Base-by-base conservation (phyloP, 2,797 vertebrate species). In the Pogoniulus pusillus region DNA sequence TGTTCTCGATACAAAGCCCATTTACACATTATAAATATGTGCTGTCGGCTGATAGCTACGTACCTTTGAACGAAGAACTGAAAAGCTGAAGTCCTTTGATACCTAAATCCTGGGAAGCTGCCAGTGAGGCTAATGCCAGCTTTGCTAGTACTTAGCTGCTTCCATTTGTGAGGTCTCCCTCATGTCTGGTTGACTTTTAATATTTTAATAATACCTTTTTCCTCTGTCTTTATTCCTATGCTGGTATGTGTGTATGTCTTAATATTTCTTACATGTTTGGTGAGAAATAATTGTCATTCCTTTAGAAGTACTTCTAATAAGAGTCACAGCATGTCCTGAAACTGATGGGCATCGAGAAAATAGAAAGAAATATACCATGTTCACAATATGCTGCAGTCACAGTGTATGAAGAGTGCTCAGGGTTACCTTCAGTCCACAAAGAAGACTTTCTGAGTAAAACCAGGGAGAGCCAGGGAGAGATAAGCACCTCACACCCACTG, bases 61-160 rank as follows among this genome's bases (percentile, higher is more conserved):
- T 49, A 12, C 3, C 29, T 72, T n/a, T 78, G n/a, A 87, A 86
- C 0, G 4, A 3, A 86, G 53, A 63, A 81, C 9, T 49, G 51
- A 89, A 77, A 87, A 89, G 7, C 10, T 87, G 19, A 87, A 87
- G 12, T 49, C 35, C 49, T 91, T 79, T 58, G 43, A 85, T 87
- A 82, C 43, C 32, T 37, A 89, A 87, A 82, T 64, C 19, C 30
- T 68, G n/a, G 34, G 16, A 88, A 82, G 32, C 4, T 63, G 22
- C 34, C 53, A 32, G 32, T 71, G 45, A 82, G 32, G 10, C 12
- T 68, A 26, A 41, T 82, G 49, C 10, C 58, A 41, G 16, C 9
- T 90, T 89, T 85, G 20, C 11, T 74, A 41, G 30, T 51, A 57
- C 12, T 70, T 34, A 30, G 7, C 19, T 78, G 16, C 30, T 80